phyloP scores from a whole-genome alignment of 2,888 invertebrate species.

The Drosophila paracracens region DNA sequence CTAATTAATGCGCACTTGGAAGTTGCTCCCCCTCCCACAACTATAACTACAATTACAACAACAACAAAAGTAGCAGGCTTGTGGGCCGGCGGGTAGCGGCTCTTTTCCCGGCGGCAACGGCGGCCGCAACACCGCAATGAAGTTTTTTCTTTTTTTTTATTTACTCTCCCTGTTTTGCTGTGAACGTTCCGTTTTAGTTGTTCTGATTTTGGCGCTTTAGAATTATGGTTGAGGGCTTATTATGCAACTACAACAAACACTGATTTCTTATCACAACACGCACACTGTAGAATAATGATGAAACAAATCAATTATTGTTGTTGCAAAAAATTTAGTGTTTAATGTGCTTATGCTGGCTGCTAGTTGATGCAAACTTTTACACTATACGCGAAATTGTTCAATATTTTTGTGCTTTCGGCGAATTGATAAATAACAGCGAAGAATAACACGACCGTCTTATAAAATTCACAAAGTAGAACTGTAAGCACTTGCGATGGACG shows the following conservation, averaged over 20 bases:
- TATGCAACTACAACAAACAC: constrained; percentile 54
- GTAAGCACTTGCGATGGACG: constrained; percentile 19
- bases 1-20: constrained; percentile 46
- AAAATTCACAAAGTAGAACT: constrained; percentile 46
- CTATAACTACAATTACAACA: background rate
- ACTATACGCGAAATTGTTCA: constrained; percentile 31
- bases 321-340: constrained; percentile 11
- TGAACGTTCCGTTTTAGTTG: constrained; percentile 9
- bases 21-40: constrained; percentile 9
- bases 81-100: constrained; percentile 37
- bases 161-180: constrained; percentile 22
- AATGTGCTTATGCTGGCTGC: constrained; percentile 1
- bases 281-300: constrained; percentile 3
- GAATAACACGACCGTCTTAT: constrained; percentile 25
- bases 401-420: constrained; percentile 51
- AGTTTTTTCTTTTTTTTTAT: constrained; percentile 31
- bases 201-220: constrained; percentile 56
- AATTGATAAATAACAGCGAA: constrained; percentile 36
- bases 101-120: constrained; percentile 53
- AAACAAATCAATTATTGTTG: constrained; percentile 5
- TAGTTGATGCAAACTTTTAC: constrained; percentile 2
- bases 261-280: constrained; percentile 44
- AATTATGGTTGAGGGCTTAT: constrained; percentile 47
- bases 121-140: constrained; percentile 52
- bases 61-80: constrained; percentile 16